Percentiles rank a stretch among this genome's conserved stretches.
phyloP scores from a whole-genome alignment of 2,113 vertebrate species.

The Acrocephalus arundinaceus region DNA sequence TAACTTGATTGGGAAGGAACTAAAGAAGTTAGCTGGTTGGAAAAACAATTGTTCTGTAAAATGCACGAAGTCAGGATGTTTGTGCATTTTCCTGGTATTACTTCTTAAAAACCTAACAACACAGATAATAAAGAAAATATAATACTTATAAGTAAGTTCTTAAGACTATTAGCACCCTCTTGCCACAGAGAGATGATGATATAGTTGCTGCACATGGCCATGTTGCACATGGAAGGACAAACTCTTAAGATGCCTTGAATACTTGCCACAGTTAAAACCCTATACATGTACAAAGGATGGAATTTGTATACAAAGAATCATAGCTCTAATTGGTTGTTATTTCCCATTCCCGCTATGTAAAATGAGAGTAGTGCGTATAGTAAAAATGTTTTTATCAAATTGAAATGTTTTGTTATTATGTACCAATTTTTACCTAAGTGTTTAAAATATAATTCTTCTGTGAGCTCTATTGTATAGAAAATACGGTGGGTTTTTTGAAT shows the following conservation, averaged over 20 bases:
- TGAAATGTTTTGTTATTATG: background rate
- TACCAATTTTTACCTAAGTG: background rate
- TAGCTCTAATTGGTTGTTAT: background rate
- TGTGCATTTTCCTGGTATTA: background rate
- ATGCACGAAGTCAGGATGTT: background rate
- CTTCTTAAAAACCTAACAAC: background rate
- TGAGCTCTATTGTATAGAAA: background rate
- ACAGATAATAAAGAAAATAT: background rate
- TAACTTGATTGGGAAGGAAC: background rate
- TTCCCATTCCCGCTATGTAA: background rate
- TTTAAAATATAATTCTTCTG: background rate
- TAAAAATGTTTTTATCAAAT: background rate
- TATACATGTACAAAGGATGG: fast-evolving
- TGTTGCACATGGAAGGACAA: background rate
- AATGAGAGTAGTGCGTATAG: background rate
- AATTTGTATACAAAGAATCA: background rate
- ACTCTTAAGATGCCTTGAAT: background rate
- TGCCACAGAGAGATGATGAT: background rate
- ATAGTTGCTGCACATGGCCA: fast-evolving
- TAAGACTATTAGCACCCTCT: background rate
- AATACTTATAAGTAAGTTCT: background rate
- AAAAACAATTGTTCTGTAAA: background rate
- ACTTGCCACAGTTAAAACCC: background rate
- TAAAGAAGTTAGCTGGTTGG: background rate
- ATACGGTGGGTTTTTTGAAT: background rate